A percentile compares a stretch with the other conserved stretches of the same genome.
phyloP scores from a whole-genome alignment of 2,113 vertebrate species.

The Pseudorhombus dupliciocellatus region DNA sequence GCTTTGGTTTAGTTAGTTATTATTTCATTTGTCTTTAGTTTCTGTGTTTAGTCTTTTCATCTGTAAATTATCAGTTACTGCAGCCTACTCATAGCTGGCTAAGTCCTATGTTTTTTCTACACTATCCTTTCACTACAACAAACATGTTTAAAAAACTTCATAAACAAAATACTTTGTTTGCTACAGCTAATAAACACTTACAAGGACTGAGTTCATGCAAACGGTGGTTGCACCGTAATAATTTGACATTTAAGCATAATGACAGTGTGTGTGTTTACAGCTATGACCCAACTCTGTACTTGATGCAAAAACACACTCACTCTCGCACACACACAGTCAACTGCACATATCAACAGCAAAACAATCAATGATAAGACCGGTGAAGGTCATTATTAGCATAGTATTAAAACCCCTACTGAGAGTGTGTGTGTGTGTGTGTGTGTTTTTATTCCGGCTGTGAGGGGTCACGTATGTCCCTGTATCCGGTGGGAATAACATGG shows the following conservation, averaged over 20 bases:
- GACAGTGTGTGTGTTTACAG: constrained; percentile 11
- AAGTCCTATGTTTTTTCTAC: neutral
- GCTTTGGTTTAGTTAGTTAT: no score
- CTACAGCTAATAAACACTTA: neutral
- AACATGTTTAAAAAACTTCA: neutral
- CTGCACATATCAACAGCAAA: constrained; percentile 21
- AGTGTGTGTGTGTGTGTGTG: constrained; percentile 17
- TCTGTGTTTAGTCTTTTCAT: neutral
- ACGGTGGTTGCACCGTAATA: neutral
- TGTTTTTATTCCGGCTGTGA: constrained; percentile 48
- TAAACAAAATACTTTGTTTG: constrained; percentile 4
- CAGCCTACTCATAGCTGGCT: neutral
- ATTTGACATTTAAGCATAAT: constrained; percentile 14
- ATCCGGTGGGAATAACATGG: constrained; percentile 54
- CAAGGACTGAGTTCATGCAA: neutral
- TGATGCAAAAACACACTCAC: constrained; percentile 8
- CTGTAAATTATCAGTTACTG: constrained; percentile 6
- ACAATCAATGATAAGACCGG: constrained; percentile 41
- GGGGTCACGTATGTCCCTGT: constrained; percentile 51
- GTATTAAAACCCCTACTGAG: constrained; percentile 32
- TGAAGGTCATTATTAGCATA: constrained; percentile 76
- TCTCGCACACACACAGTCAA: constrained; percentile 1
- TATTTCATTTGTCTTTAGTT: neutral
- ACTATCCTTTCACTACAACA: neutral
- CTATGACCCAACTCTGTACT: neutral